Conservation (phyloP, 2,113 vertebrate genomes). For the Aramus guarauna region DNA sequence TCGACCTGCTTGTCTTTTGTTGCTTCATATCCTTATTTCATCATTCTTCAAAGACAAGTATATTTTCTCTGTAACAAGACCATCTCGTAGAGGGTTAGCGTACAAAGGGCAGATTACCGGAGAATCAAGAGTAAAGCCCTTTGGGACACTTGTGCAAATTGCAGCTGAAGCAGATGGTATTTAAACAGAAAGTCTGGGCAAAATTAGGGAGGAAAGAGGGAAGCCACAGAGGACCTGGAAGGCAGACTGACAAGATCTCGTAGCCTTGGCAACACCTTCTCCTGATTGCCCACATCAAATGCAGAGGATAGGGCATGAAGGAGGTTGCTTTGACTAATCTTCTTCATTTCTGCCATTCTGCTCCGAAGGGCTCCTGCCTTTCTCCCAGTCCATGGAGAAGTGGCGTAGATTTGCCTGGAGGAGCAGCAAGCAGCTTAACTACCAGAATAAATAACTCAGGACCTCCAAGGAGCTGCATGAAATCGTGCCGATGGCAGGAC, state of each 20-base stretch:
- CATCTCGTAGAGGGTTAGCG: not conserved
- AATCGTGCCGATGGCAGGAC: not conserved
- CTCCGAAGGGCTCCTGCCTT: not conserved
- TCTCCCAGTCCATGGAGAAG: not conserved
- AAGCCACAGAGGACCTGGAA: conserved; percentile 33
- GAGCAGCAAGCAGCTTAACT: not conserved
- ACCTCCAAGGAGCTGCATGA: not conserved
- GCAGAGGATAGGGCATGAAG: not conserved
- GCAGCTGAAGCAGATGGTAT: conserved; percentile 57
- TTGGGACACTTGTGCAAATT: conserved; percentile 51
- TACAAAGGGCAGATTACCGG: not conserved
- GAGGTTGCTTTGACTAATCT: not conserved
- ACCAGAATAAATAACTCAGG: not conserved
- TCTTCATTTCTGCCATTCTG: not conserved
- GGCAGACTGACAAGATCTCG: not conserved
- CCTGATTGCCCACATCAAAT: conserved; percentile 24
- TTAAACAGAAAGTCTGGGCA: conserved; percentile 44
- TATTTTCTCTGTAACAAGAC: conserved; percentile 9
- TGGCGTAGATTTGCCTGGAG: not conserved
- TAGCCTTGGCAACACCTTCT: conserved; percentile 56
- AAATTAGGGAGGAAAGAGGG: not conserved
- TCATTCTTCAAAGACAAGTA: conserved; percentile 4
- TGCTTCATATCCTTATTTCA: not conserved
- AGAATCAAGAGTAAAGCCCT: conserved; percentile 23
- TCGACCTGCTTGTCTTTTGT: not conserved